Evolutionary conservation across 2,113 vertebrate genomes (phyloP), one percentile per base, ranked within the genome.

Genomic region (Cavia aperea): DNA sequence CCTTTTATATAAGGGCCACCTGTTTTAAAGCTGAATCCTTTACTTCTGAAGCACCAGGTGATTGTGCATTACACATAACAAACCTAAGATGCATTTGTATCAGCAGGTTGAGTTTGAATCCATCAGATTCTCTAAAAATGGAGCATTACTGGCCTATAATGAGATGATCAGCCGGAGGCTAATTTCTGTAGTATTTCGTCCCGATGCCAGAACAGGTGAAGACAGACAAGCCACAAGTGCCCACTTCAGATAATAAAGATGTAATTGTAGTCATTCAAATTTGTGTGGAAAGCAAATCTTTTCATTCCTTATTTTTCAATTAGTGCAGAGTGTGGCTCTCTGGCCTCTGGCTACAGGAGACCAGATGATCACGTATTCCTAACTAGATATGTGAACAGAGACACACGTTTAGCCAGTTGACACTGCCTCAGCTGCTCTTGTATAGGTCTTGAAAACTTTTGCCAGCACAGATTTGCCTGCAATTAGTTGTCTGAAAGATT

Each of bases 241-340:
- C 93, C 91, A 90, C 91, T 95, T 95, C 82, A 96, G 89, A 92
- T 94, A 94, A 94, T 96, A 95, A 97, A 95, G 95, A 95, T 87
- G 78, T 86, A 93, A 93, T 96, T 95, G 13, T 13, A 93, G 75
- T 92, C 93, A 93, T 95, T 96, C 86, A 96, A 70, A 93, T 94
- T 93, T 85, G 89, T 89, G 66, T 95, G 77, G 81, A 96, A 95
- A 96, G 94, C 93, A 96, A 90, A 94, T 93, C 91, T 91, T 92
- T 96, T 94, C 89, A 90, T 81, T 93, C 73, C 46, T 94, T 94
- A 94, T 95, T 96, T 96, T 95, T 94, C 95, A 96, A 92, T 96
- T 96, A 96, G 93, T 65, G n/a, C 29, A 49, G 26, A 68, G 70
- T 90, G 54, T 70, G n/a, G 68, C 63, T 86, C 60, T 49, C 15